Percentiles rank a stretch among this genome's conserved stretches.
phyloP scores from a whole-genome alignment of 2,888 invertebrate species.

The Lottia gigantea region DNA sequence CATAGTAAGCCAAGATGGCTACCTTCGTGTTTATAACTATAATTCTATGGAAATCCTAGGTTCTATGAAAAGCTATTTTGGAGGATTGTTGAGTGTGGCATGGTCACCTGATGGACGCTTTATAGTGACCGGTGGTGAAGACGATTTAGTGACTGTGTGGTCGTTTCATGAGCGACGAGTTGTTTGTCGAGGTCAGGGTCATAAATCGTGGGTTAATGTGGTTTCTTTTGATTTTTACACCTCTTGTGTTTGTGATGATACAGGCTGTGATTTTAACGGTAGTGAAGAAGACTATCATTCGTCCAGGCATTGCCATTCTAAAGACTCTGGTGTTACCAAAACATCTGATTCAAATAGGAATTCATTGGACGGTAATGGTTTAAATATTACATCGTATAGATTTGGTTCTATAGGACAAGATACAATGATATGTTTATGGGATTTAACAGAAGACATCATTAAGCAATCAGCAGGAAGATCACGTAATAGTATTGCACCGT shows the following conservation, averaged over 20 bases:
- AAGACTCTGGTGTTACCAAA: slow-evolving; percentile 14
- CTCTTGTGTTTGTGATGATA: slow-evolving; percentile 73
- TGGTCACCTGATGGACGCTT: slow-evolving; percentile 98
- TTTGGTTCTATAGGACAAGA: slow-evolving; percentile 97
- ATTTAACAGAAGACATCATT: slow-evolving; percentile 94
- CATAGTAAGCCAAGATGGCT: slow-evolving; percentile 87
- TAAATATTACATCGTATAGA: slow-evolving; percentile 76
- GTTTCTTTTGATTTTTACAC: slow-evolving; percentile 80
- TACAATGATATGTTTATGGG: slow-evolving; percentile 98
- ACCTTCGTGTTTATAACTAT: slow-evolving; percentile 94
- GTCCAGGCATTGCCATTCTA: slow-evolving; percentile 17
- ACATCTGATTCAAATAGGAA: slow-evolving; percentile 32
- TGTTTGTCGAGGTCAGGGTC: slow-evolving; percentile 97
- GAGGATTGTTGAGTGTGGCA: slow-evolving; percentile 95
- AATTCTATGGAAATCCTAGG: slow-evolving; percentile 97
- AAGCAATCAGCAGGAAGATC: slow-evolving; percentile 75
- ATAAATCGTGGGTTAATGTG: slow-evolving; percentile 97
- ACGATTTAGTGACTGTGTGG: slow-evolving; percentile 98
- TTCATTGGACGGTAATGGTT: slow-evolving; percentile 34
- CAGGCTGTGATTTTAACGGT: slow-evolving; percentile 70
- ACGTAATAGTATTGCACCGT: slow-evolving; percentile 63
- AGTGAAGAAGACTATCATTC: slow-evolving; percentile 57
- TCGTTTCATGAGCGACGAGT: slow-evolving; percentile 91
- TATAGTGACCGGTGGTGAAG: slow-evolving; percentile 94
- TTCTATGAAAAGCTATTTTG: slow-evolving; percentile 93